phyloP scores from a whole-genome alignment of 92 coral and sea anemone species.

The Virgularia gustaviana region DNA sequence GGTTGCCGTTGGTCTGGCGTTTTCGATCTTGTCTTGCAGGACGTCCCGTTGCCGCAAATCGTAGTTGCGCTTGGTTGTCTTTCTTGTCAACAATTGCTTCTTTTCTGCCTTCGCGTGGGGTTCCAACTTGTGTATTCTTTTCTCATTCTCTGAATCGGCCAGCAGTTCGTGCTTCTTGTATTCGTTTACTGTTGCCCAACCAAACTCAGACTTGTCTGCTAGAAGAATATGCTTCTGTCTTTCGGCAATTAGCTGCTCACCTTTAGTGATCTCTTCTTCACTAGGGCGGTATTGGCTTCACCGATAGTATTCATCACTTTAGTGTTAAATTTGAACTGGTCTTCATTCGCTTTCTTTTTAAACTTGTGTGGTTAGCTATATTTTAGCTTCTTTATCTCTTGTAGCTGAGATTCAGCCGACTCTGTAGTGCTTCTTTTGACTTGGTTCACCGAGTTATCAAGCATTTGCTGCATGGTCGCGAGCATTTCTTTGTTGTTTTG shows the following conservation, averaged over 20 bases:
- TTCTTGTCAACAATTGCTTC: neutral
- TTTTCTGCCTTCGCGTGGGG: constrained; percentile 24
- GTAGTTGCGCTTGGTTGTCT: neutral
- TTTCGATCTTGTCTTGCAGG: neutral
- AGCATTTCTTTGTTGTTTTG: constrained; percentile 16
- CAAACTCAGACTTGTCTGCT: neutral
- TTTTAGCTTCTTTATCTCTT: constrained; percentile 32
- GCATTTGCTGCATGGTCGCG: constrained; percentile 12
- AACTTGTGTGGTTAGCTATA: too few species aligned
- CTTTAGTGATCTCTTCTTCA: constrained; percentile 7
- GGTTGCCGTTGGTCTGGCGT: neutral
- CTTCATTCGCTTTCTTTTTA: constrained; percentile 46
- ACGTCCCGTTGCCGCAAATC: neutral
- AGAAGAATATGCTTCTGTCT: neutral
- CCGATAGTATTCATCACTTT: constrained; percentile 21
- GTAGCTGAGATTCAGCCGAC: constrained; percentile 4
- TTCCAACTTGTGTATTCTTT: constrained; percentile 37
- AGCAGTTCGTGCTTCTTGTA: neutral
- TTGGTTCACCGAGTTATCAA: constrained; percentile 12
- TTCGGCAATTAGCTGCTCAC: neutral
- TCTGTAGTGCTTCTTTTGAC: constrained; percentile 15
- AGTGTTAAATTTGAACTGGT: constrained; percentile 42
- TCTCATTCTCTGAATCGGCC: constrained; percentile 15
- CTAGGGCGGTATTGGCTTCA: constrained; percentile 27
- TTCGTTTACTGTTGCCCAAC: neutral